Evolutionary conservation across 2,797 vertebrate species (phyloP).

Genomic region (Spinus olivaceus): DNA sequence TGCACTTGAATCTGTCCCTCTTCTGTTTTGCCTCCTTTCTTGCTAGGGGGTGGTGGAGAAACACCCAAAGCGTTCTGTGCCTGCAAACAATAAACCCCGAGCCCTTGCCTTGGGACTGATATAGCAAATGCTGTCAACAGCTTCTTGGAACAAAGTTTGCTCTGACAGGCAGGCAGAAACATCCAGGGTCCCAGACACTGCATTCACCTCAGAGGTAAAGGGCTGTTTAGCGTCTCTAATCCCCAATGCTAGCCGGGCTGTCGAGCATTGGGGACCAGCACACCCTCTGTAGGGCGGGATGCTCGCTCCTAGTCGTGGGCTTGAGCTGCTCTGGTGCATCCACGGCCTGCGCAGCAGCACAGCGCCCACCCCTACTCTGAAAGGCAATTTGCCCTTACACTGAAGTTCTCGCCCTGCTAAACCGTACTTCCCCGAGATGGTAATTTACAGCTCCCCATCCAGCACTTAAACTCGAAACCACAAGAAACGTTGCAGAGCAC

Average conservation of each 20-base stretch:
- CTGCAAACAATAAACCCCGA: slow-evolving; percentile 57
- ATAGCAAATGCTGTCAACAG: neutral
- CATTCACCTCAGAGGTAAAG: neutral
- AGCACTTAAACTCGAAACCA: neutral
- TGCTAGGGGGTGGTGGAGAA: neutral
- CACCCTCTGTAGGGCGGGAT: neutral
- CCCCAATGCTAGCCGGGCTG: neutral
- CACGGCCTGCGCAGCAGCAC: neutral
- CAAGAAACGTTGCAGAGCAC: neutral
- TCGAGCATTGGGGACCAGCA: neutral
- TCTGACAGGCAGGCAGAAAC: neutral
- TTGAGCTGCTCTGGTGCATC: neutral
- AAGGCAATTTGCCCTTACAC: neutral
- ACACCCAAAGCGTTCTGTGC: slow-evolving; percentile 1
- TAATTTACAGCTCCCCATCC: neutral
- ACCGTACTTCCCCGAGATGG: neutral
- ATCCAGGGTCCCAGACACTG: neutral
- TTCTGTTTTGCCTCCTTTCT: neutral
- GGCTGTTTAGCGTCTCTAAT: neutral
- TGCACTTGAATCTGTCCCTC: neutral
- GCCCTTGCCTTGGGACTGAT: neutral
- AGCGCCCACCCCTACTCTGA: neutral
- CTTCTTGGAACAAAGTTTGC: slow-evolving; percentile 53
- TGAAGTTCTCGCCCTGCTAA: neutral
- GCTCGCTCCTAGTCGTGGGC: neutral